These are phyloP conservation scores for Orthochromis malagaraziensis DNA, from an alignment of 2,113 vertebrate species.

Conservation along the genomic window DNA sequence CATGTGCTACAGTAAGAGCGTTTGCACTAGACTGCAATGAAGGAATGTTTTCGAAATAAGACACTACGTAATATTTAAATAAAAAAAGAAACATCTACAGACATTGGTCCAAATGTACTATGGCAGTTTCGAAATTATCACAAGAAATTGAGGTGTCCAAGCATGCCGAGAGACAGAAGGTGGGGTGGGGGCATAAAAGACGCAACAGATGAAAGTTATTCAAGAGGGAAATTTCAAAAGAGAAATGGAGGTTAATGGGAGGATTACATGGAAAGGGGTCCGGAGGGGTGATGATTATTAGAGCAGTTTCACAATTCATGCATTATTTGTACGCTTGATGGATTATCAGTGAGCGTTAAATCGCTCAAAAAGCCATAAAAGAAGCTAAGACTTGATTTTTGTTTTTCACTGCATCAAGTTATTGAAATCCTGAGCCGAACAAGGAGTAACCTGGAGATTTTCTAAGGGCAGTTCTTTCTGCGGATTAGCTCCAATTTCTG, in stretches of 20 bases:
- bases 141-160: constrained; percentile 34
- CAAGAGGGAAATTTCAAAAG: not conserved
- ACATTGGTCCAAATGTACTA: constrained; percentile 76
- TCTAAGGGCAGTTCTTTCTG: not conserved
- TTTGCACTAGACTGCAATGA: constrained; percentile 74
- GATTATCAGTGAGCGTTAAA: not conserved
- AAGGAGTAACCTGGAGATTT: not conserved
- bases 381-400: not conserved
- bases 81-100: constrained; percentile 71
- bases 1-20: constrained; percentile 70
- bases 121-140: constrained; percentile 69
- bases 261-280: not conserved
- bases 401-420: not conserved
- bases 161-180: constrained; percentile 43
- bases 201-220: not conserved
- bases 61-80: constrained; percentile 72
- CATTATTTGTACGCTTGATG: constrained; percentile 18
- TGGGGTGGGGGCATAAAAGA: not conserved
- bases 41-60: constrained; percentile 84
- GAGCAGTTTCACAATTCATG: constrained; percentile 32
- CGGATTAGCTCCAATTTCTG: not conserved
- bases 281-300: not conserved
- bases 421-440: not conserved
- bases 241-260: not conserved
- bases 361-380: not conserved